These are phyloP conservation scores for Harpagus bidentatus DNA, from an alignment of 2,113 vertebrate species.

Conservation along the genomic window DNA sequence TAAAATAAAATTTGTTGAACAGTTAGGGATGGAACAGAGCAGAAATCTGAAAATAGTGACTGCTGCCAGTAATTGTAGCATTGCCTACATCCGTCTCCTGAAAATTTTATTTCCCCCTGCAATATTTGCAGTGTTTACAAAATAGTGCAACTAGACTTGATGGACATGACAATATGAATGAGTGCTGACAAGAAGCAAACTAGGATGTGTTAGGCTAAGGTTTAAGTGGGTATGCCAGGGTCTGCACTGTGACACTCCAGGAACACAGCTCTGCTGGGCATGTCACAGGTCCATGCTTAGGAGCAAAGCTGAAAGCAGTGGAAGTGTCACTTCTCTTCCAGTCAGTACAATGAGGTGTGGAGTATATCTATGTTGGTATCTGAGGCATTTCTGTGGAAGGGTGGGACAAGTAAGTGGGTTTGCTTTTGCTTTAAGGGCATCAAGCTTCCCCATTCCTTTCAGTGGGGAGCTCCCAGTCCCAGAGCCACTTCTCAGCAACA, in stretches of 20 bases:
- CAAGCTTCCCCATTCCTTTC: not conserved
- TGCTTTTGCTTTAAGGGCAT: not conserved
- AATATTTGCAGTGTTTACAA: not conserved
- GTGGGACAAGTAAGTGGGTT: not conserved
- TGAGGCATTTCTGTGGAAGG: not conserved
- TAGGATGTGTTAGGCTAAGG: not conserved
- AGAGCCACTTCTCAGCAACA: not conserved
- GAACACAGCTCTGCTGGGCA: fast-evolving
- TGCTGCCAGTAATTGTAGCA: not conserved
- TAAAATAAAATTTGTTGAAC: not conserved
- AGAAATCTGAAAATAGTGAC: not conserved
- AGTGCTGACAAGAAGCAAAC: not conserved
- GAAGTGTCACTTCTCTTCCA: not conserved
- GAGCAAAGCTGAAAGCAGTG: not conserved
- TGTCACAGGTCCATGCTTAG: not conserved
- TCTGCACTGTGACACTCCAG: not conserved
- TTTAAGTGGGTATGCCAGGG: not conserved
- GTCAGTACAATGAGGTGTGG: not conserved
- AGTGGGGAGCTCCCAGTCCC: not conserved
- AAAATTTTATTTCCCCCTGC: not conserved
- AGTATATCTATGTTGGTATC: not conserved
- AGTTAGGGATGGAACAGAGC: not conserved
- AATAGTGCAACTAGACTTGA: not conserved
- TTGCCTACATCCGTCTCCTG: not conserved
- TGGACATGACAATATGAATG: not conserved